Conservation (phyloP, 2,797 vertebrate genomes). For the Podarcis lilfordi region DNA sequence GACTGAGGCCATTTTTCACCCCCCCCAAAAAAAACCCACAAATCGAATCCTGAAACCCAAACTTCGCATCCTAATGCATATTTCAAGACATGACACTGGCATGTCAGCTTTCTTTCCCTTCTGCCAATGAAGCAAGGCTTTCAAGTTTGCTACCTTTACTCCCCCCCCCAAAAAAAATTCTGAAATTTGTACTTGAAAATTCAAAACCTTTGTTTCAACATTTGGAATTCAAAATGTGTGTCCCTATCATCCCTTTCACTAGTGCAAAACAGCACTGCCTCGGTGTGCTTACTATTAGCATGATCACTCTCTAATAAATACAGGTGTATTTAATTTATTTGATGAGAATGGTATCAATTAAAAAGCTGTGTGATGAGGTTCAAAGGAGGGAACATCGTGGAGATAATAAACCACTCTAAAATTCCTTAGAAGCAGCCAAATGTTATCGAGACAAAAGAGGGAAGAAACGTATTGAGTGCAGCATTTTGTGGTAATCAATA, state of each 20-base stretch:
- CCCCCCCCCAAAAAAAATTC: too few relatives aligned
- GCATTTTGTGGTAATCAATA: constrained; percentile 68
- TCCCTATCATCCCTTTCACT: not conserved
- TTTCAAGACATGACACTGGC: not conserved
- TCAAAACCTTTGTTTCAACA: too few relatives aligned
- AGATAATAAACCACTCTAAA: constrained; percentile 33
- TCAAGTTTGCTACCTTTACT: not conserved
- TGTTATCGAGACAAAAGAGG: constrained; percentile 4
- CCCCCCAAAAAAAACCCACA: not conserved
- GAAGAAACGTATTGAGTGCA: constrained; percentile 58
- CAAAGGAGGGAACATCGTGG: not conserved
- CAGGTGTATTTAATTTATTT: not conserved
- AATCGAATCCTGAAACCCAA: not conserved
- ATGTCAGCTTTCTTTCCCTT: not conserved
- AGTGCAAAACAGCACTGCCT: not conserved
- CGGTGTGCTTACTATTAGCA: not conserved
- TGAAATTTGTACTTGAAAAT: too few relatives aligned
- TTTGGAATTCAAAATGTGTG: too few relatives aligned
- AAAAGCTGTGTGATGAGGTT: not conserved
- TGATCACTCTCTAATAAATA: not conserved
- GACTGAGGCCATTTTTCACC: not conserved
- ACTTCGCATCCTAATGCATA: not conserved
- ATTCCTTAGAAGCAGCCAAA: constrained; percentile 11
- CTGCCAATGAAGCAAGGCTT: not conserved
- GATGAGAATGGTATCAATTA: not conserved